Evolutionary conservation across 92 coral and sea anemone genomes (phyloP).

Genomic region (Paragorgia papillata): DNA sequence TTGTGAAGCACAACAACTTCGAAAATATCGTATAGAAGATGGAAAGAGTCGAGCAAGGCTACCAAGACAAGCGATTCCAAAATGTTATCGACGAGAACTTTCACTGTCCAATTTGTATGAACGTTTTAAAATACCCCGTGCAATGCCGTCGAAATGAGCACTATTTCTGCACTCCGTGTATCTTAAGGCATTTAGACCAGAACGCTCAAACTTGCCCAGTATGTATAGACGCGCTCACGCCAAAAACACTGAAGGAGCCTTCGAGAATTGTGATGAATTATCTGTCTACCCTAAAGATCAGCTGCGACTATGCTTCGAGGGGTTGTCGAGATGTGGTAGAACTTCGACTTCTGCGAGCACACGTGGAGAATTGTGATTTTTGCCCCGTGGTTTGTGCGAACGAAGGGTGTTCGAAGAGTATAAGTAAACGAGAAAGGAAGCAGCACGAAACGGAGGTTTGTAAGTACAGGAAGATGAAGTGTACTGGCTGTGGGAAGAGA

Average conservation of each 20-base stretch:
- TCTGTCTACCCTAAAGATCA: not conserved
- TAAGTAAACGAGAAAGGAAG: conserved; percentile 5
- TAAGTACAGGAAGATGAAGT: conserved; percentile 12
- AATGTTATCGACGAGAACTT: conserved; percentile 7
- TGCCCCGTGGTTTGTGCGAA: conserved; percentile 14
- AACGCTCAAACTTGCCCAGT: conserved; percentile 24
- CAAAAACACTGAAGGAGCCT: conserved; percentile 16
- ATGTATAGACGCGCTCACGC: conserved; percentile 3
- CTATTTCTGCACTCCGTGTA: conserved; percentile 4
- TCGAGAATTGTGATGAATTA: conserved; percentile 15
- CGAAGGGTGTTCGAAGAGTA: conserved; percentile 7
- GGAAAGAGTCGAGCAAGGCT: no score
- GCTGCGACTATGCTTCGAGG: conserved; percentile 10
- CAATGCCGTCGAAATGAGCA: conserved; percentile 28
- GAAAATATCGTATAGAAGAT: no score
- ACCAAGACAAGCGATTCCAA: conserved; percentile 4
- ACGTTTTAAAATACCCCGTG: conserved; percentile 14
- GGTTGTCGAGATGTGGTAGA: conserved; percentile 3
- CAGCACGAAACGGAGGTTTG: conserved; percentile 22
- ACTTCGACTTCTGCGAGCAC: not conserved
- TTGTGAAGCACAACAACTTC: no score
- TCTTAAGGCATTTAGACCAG: conserved; percentile 2
- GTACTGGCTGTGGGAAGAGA: conserved; percentile 1
- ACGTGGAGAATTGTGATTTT: conserved; percentile 7
- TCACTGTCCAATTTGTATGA: conserved; percentile 1